phyloP scores from a whole-genome alignment of 2,797 vertebrate species.

The Semotilus atromaculatus region DNA sequence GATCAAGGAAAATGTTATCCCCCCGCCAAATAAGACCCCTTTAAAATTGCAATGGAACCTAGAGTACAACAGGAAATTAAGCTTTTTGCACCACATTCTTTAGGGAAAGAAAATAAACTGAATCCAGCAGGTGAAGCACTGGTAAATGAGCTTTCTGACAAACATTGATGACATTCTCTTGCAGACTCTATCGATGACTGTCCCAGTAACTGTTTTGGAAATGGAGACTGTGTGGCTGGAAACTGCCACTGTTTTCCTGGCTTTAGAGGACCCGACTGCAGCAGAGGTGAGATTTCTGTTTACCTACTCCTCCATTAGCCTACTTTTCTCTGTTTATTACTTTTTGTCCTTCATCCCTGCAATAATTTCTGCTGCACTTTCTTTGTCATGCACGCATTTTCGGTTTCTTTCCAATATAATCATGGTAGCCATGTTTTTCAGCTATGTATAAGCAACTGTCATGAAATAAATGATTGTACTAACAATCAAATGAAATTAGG shows the following conservation, averaged over 20 bases:
- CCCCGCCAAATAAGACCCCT: neutral
- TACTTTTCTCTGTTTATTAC: neutral
- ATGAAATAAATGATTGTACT: neutral
- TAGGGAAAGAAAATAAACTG: neutral
- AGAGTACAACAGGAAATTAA: neutral
- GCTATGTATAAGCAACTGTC: neutral
- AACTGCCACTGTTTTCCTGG: constrained; percentile 97
- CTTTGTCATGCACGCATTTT: neutral
- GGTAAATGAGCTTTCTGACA: constrained; percentile 31
- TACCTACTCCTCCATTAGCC: neutral
- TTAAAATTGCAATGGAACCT: neutral
- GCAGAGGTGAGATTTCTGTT: constrained; percentile 84
- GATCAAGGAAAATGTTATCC: neutral
- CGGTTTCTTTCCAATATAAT: neutral
- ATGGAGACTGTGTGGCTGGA: constrained; percentile 94
- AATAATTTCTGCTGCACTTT: neutral
- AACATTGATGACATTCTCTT: constrained; percentile 65
- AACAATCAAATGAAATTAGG: neutral
- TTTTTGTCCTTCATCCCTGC: neutral
- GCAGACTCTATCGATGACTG: constrained; percentile 96
- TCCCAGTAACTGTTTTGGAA: constrained; percentile 97
- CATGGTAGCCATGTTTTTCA: neutral
- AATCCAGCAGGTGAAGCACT: neutral
- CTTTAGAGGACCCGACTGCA: constrained; percentile 94
- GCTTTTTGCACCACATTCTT: neutral